Evolutionary conservation across 2,888 invertebrate genomes (phyloP).

Genomic region (Netelia virgata): DNA sequence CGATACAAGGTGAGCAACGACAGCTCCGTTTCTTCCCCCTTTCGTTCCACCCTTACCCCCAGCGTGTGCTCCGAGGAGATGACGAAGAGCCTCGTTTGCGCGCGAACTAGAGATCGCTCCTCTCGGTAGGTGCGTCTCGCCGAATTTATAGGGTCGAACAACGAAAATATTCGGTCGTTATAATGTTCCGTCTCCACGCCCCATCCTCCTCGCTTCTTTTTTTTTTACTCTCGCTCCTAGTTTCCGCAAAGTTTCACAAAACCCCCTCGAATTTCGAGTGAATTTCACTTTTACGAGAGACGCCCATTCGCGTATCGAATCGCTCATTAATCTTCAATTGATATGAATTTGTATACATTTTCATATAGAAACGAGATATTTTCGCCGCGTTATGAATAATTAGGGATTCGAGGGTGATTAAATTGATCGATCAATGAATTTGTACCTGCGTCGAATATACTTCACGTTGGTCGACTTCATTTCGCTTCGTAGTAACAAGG

Average conservation of each 20-base stretch:
- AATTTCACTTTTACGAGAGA: too few species aligned
- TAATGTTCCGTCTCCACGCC: slow-evolving; percentile 23
- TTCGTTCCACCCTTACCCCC: background rate
- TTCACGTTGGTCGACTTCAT: too few species aligned
- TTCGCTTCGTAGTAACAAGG: too few species aligned
- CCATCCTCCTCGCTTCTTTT: background rate
- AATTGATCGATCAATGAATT: too few species aligned
- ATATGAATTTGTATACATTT: too few species aligned
- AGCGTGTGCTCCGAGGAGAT: slow-evolving; percentile 7
- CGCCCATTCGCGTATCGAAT: too few species aligned
- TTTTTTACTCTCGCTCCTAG: background rate
- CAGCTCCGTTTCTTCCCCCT: slow-evolving; percentile 24
- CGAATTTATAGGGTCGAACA: slow-evolving; percentile 63
- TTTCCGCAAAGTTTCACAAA: background rate
- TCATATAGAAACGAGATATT: too few species aligned
- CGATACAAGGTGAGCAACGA: slow-evolving; percentile 51
- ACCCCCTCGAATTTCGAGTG: background rate
- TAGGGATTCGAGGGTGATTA: too few species aligned
- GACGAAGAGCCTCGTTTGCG: slow-evolving; percentile 65
- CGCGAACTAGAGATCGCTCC: slow-evolving; percentile 56
- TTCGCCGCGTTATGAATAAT: too few species aligned
- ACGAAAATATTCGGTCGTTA: slow-evolving; percentile 55
- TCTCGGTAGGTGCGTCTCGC: slow-evolving; percentile 45
- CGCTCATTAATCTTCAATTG: too few species aligned
- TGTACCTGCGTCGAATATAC: too few species aligned